Percentiles rank a stretch among this genome's conserved stretches.
phyloP scores from a whole-genome alignment of 2,113 vertebrate species.

The Desmodus rotundus region DNA sequence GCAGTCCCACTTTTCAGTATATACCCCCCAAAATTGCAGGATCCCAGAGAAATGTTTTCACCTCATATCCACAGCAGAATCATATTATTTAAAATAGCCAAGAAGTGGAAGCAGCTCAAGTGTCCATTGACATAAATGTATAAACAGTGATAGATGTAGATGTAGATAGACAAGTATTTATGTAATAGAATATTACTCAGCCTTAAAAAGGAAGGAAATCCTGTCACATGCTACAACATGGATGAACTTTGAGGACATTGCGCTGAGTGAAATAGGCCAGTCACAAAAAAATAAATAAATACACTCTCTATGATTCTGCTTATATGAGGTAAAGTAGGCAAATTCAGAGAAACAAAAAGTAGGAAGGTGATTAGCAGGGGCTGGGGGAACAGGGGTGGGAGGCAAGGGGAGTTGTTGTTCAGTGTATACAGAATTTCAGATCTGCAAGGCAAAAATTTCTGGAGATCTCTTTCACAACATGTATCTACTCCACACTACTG shows the following conservation, averaged over 20 bases:
- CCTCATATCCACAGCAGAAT: background rate
- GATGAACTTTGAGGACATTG: too few species aligned
- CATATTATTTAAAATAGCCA: background rate
- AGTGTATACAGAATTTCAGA: background rate
- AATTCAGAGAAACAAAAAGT: background rate
- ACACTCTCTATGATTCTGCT: background rate
- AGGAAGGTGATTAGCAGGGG: background rate
- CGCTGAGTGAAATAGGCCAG: background rate
- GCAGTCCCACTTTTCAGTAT: too few species aligned
- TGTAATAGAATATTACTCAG: background rate
- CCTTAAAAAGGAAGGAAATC: background rate
- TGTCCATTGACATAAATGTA: background rate
- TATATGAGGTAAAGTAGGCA: background rate
- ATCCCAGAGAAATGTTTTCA: background rate
- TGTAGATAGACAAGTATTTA: too few species aligned
- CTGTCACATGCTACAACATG: too few species aligned
- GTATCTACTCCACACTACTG: background rate
- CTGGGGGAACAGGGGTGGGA: accelerated
- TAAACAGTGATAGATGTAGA: too few species aligned
- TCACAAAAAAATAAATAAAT: background rate
- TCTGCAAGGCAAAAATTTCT: background rate
- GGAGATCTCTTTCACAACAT: background rate
- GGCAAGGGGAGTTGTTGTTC: background rate
- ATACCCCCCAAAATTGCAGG: too few species aligned
- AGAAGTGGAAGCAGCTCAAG: background rate